These are phyloP conservation scores for Apocheima hispidaria DNA, from an alignment of 2,888 invertebrate genomes.

Conservation along the genomic window DNA sequence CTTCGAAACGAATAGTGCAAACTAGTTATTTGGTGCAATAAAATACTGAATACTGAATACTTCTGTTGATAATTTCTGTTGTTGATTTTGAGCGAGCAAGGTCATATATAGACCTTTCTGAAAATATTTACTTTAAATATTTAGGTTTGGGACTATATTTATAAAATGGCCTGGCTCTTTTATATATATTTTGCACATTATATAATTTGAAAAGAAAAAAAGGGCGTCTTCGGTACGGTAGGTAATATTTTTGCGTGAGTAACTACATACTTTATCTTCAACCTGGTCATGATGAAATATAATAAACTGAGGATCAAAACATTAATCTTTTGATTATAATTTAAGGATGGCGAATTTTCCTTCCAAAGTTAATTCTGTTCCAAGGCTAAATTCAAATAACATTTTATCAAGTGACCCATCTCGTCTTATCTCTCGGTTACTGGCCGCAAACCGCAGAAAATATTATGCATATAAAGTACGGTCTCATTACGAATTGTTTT, in stretches of 20 bases:
- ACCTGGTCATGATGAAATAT: constrained; percentile 15
- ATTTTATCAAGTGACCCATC: constrained; percentile 38
- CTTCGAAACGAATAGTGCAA: too few species aligned
- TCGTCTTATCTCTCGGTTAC: constrained; percentile 35
- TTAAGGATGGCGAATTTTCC: constrained; percentile 28
- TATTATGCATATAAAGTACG: constrained; percentile 38
- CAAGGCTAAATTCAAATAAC: constrained; percentile 37
- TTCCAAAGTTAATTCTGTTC: constrained; percentile 33
- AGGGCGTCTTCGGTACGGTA: not conserved
- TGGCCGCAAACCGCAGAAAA: constrained; percentile 37
- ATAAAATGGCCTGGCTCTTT: not conserved
- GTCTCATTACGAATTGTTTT: constrained; percentile 39
- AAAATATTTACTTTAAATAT: too few species aligned
- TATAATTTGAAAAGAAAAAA: not conserved
- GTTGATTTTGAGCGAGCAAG: too few species aligned
- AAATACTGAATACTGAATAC: too few species aligned
- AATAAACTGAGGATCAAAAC: constrained; percentile 30
- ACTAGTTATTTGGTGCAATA: too few species aligned
- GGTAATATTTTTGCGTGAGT: not conserved
- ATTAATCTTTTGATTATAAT: constrained; percentile 31
- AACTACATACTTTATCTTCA: constrained; percentile 3
- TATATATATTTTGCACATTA: not conserved
- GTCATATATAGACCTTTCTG: too few species aligned
- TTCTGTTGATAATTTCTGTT: too few species aligned
- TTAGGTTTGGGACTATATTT: not conserved